Conservation (phyloP, 92 coral and sea anemone species). For the Heteractis magnifica region DNA sequence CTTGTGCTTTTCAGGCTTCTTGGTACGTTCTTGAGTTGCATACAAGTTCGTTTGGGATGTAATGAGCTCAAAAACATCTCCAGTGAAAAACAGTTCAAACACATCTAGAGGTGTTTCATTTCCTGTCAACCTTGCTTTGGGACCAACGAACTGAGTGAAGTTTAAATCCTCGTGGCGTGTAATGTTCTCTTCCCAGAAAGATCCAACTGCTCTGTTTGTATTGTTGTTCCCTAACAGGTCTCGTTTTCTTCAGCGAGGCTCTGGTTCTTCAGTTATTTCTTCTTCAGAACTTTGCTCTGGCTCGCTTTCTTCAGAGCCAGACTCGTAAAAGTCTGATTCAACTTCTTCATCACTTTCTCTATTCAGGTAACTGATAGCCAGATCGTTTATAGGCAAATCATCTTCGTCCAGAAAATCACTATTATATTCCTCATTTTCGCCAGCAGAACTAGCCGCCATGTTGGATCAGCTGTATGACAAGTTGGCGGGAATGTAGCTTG, state of each 20-base stretch:
- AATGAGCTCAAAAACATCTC: too few relatives aligned
- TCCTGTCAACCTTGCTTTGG: constrained; percentile 21
- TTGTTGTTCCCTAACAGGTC: not conserved
- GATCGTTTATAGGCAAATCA: constrained; percentile 34
- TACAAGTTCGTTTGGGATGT: constrained; percentile 16
- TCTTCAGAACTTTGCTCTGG: constrained; percentile 18
- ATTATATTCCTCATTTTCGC: constrained; percentile 27
- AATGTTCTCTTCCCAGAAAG: not conserved
- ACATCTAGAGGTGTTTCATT: not conserved
- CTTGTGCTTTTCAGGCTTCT: constrained; percentile 16
- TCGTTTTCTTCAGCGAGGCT: not conserved
- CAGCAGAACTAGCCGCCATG: constrained; percentile 29
- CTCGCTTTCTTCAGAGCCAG: constrained; percentile 34
- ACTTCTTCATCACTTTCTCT: constrained; percentile 43
- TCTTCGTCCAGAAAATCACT: constrained; percentile 31
- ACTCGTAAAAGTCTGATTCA: constrained; percentile 44
- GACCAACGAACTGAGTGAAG: constrained; percentile 23
- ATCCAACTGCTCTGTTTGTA: not conserved
- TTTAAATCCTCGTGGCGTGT: constrained; percentile 18
- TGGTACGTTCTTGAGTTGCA: constrained; percentile 21
- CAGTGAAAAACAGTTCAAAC: not conserved
- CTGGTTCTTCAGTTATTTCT: constrained; percentile 4
- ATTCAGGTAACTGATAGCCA: constrained; percentile 31
- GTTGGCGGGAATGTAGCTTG: constrained; percentile 21
- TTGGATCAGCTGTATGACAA: constrained; percentile 34